Conservation (phyloP, 2,113 vertebrate genomes). For the Notothenia coriiceps region DNA sequence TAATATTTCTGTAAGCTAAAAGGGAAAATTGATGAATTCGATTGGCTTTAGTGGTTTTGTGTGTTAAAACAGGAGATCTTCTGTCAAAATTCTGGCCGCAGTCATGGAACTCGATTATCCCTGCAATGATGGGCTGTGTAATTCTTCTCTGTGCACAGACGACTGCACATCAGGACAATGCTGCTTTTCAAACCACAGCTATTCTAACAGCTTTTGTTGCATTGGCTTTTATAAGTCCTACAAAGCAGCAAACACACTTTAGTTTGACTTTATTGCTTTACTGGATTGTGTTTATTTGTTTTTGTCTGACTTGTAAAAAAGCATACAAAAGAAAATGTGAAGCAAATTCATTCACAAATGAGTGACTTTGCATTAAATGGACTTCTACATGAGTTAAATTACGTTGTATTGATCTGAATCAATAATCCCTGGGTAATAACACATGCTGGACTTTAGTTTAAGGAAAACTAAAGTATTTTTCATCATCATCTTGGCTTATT, state of each 20-base stretch:
- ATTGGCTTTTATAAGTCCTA: not conserved
- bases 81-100: slow-evolving; percentile 63
- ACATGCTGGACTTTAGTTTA: not conserved
- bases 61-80: slow-evolving; percentile 65
- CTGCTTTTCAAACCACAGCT: slow-evolving; percentile 25
- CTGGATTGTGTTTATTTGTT: not conserved
- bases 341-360: not conserved
- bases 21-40: slow-evolving; percentile 65
- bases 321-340: slow-evolving; percentile 1
- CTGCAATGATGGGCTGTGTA: slow-evolving; percentile 18
- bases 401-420: not conserved
- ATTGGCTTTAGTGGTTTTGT: slow-evolving; percentile 63
- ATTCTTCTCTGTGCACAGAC: slow-evolving; percentile 3
- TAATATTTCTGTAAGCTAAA: slow-evolving; percentile 72
- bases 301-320: slow-evolving; percentile 19
- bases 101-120: slow-evolving; percentile 40
- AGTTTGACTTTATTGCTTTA: not conserved
- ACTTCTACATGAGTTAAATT: not conserved
- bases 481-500: not conserved
- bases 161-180: slow-evolving; percentile 10
- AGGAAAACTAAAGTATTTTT: not conserved
- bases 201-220: slow-evolving; percentile 10
- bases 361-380: not conserved
- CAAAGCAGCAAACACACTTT: not conserved
- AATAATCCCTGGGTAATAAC: not conserved